Conservation (phyloP, 1,140 invertebrate genomes). For the Ladona fulva region DNA sequence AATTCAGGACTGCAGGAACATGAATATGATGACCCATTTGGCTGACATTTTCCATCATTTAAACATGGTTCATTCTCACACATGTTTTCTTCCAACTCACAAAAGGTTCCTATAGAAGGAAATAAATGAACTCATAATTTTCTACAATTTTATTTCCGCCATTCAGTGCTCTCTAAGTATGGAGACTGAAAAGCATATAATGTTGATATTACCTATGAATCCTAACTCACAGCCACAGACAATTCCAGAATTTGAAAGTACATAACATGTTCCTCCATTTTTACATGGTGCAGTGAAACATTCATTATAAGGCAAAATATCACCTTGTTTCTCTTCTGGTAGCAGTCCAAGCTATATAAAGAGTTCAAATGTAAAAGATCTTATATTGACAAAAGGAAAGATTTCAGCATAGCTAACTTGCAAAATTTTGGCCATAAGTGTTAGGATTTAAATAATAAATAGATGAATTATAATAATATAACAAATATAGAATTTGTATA, state of each 20-base stretch:
- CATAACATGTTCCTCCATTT: not conserved
- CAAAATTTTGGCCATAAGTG: too few species aligned
- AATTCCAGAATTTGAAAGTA: conserved; percentile 33
- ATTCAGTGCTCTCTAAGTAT: too few species aligned
- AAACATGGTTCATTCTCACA: conserved; percentile 43
- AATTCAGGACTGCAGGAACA: not conserved
- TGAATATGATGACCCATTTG: conserved; percentile 18
- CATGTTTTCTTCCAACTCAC: conserved; percentile 40
- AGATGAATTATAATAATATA: too few species aligned
- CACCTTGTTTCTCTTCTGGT: not conserved
- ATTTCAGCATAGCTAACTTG: too few species aligned
- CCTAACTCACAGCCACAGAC: conserved; percentile 49
- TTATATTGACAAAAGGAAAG: too few species aligned
- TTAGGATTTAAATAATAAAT: too few species aligned
- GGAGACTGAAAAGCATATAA: conserved; percentile 42
- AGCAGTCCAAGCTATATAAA: too few species aligned
- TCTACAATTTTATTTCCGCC: too few species aligned
- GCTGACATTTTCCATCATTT: conserved; percentile 44
- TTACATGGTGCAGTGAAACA: conserved; percentile 22
- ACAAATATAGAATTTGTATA: too few species aligned
- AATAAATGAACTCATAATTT: too few species aligned
- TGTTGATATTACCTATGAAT: conserved; percentile 46
- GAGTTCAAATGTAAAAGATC: too few species aligned
- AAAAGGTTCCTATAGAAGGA: conserved; percentile 42
- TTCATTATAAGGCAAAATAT: not conserved